phyloP scores from a whole-genome alignment of 2,797 vertebrate genomes.

The Tympanoctomys barrerae region DNA sequence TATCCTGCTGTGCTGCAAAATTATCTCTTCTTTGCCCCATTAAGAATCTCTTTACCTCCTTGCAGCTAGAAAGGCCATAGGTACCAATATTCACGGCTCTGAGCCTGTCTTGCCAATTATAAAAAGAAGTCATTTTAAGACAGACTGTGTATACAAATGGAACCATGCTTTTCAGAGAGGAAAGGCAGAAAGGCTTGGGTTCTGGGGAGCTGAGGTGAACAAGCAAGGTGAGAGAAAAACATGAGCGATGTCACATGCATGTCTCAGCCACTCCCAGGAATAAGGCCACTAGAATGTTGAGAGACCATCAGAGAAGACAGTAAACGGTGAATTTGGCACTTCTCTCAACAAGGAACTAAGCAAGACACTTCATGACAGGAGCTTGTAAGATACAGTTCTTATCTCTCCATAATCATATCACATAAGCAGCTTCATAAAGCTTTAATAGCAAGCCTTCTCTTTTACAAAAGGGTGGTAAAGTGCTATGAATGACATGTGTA shows the following conservation, averaged over 20 bases:
- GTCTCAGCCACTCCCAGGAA: background rate
- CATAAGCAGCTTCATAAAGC: conserved; percentile 20
- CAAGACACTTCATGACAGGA: conserved; percentile 38
- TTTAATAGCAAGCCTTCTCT: conserved; percentile 20
- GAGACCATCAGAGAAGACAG: background rate
- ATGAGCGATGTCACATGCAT: background rate
- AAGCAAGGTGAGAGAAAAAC: background rate
- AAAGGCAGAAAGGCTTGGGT: background rate
- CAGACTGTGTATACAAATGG: background rate
- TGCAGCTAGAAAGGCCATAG: background rate
- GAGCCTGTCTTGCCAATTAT: background rate
- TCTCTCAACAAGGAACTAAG: background rate
- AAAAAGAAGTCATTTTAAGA: background rate
- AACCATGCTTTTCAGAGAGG: background rate
- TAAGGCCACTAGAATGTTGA: background rate
- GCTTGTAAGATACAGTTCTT: background rate
- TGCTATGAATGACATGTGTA: conserved; percentile 49
- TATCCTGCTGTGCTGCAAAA: background rate
- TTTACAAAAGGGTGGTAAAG: background rate
- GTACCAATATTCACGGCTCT: background rate
- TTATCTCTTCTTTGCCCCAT: background rate
- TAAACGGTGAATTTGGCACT: background rate
- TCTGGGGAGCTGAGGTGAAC: background rate
- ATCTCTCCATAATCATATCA: conserved; percentile 55
- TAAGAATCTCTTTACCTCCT: background rate